Evolutionary conservation across 2,888 invertebrate species (phyloP), one percentile per base, ranked within the genome.

Genomic region (Metalampra italica): DNA sequence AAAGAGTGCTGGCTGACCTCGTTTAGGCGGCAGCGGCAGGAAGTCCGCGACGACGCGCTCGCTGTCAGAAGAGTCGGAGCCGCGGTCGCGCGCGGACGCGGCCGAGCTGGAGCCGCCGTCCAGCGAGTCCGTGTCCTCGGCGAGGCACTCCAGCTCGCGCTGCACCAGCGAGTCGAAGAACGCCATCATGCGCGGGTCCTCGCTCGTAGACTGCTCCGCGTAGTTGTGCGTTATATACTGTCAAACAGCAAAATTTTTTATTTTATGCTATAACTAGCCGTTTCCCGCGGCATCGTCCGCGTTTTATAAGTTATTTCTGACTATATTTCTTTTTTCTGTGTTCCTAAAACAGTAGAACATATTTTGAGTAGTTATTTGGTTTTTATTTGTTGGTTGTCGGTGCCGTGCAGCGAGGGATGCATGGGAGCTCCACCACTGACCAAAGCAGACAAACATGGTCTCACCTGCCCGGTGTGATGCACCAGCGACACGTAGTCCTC

Each of bases 151-250:
- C 54, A 97, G 92, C 77, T 97, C 97, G 39, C 97, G 92, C 75
- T 97, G 97, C 29, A 98, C 96, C 15, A 98, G 86, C 9, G 96
- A 95, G 86, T 98, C 98, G 71, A 98, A 98, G 87, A 98, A 98
- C 30, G 98, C 98, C 94, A 98, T 95, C 98, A 98, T 98, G 46
- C 96, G 92, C 0, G 96, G 94, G 81, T 98, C 98, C 80, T 98
- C 98, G 46, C 93, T 92, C 0, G 94, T 96, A 8, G 96, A 97
- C 66, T 96, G 95, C 59, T 95, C 94, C 64, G 94, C 94, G 74
- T 96, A 97, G 82, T 97, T 97, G 79, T 97, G 96, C 0, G 96
- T 93, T 82, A 96, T 94, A 62, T 94, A 92, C 91, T 94, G 83
- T 3, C 32, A 32, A 9, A 7, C 43, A 8, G 38, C 14, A 34